These are phyloP conservation scores for Sarcophaga variegata DNA, from an alignment of 2,888 invertebrate genomes.

Conservation along the genomic window DNA sequence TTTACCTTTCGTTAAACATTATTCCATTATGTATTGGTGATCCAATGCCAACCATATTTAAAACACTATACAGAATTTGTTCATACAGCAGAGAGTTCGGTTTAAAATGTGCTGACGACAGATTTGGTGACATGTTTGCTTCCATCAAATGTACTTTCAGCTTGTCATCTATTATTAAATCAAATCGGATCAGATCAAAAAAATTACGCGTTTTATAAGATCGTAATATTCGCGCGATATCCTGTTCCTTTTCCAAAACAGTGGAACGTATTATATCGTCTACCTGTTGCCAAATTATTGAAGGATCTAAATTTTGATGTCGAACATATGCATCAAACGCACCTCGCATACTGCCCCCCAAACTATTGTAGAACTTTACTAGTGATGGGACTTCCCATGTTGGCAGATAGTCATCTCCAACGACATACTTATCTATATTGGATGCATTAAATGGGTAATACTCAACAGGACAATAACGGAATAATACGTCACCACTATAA, in stretches of 20 bases:
- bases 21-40: conserved; percentile 82
- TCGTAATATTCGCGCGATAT: conserved; percentile 85
- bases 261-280: conserved; percentile 89
- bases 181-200: conserved; percentile 97
- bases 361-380: conserved; percentile 86
- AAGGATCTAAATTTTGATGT: conserved; percentile 87
- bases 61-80: conserved; percentile 93
- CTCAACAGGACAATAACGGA: conserved; percentile 93
- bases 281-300: conserved; percentile 90
- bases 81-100: conserved; percentile 94
- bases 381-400: conserved; percentile 95
- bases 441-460: conserved; percentile 95
- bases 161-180: conserved; percentile 94
- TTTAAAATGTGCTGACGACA: conserved; percentile 96
- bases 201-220: conserved; percentile 85
- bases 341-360: conserved; percentile 92
- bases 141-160: conserved; percentile 94
- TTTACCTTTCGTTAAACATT: conserved; percentile 80
- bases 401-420: conserved; percentile 96
- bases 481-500: conserved; percentile 93
- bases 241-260: conserved; percentile 87
- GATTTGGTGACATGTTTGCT: conserved; percentile 99
- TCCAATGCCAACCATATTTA: conserved; percentile 90
- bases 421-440: conserved; percentile 93
- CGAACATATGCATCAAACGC: conserved; percentile 90